These are phyloP conservation scores for Spisula subtruncata DNA, from an alignment of 2,888 invertebrate species.

Conservation along the genomic window DNA sequence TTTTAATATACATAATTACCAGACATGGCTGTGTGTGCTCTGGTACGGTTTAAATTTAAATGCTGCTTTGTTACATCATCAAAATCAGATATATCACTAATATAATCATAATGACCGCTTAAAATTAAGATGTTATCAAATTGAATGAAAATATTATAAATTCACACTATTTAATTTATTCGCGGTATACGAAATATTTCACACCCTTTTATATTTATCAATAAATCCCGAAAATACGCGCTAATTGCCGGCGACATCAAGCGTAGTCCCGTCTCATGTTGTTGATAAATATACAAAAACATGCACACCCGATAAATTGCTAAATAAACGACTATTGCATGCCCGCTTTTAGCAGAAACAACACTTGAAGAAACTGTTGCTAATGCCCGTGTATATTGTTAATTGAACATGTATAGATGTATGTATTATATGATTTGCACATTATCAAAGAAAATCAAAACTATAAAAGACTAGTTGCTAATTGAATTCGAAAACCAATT, in stretches of 20 bases:
- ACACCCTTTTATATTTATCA: conserved; percentile 16
- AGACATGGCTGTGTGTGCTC: no score
- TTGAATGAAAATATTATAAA: background rate
- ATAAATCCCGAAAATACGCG: background rate
- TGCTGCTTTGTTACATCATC: background rate
- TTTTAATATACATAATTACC: no score
- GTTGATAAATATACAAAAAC: background rate
- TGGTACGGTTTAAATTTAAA: no score
- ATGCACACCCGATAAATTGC: conserved; percentile 14
- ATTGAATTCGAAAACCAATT: conserved; percentile 17
- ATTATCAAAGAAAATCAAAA: background rate
- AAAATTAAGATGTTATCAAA: background rate
- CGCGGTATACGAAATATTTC: conserved; percentile 9
- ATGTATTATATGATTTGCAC: conserved; percentile 17
- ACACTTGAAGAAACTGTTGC: background rate
- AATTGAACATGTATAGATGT: conserved; percentile 15
- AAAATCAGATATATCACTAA: background rate
- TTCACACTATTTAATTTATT: conserved; percentile 20
- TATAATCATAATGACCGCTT: conserved; percentile 6
- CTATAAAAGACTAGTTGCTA: background rate
- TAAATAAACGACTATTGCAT: background rate
- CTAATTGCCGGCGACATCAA: conserved; percentile 28
- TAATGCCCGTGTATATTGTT: background rate
- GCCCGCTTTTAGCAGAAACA: conserved; percentile 15
- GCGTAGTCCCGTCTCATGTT: background rate